Percentiles rank a stretch among this genome's conserved stretches.
Evolutionary conservation across 2,797 vertebrate genomes (phyloP).

Genomic region (Octomys mimax): DNA sequence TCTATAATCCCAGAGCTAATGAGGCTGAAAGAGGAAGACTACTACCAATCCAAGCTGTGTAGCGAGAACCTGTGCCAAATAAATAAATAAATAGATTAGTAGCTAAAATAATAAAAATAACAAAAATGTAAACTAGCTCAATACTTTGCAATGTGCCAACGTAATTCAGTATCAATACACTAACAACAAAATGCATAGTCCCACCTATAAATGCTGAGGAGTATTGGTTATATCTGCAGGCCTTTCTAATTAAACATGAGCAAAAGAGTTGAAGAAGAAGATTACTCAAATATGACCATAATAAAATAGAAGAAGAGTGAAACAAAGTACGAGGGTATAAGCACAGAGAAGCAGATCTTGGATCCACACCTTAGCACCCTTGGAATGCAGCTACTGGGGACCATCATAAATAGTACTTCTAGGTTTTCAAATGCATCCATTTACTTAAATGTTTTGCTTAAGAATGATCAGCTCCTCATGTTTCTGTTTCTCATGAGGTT

Average conservation of each 20-base stretch:
- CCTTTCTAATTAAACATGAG: slow-evolving; percentile 26
- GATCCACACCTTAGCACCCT: too few relatives aligned
- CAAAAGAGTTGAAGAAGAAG: slow-evolving; percentile 8
- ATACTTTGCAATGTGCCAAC: not conserved
- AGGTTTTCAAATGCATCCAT: not conserved
- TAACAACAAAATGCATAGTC: not conserved
- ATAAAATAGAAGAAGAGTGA: not conserved
- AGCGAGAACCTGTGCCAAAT: too few relatives aligned
- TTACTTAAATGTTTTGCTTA: not conserved
- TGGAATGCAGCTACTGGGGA: not conserved
- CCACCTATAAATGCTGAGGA: not conserved
- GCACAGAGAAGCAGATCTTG: not conserved
- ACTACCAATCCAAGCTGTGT: too few relatives aligned
- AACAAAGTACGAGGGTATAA: not conserved
- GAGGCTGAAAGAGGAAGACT: too few relatives aligned
- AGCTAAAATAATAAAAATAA: not conserved
- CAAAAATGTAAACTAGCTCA: not conserved
- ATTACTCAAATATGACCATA: slow-evolving; percentile 18
- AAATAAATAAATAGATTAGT: not conserved
- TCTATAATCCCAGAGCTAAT: too few relatives aligned
- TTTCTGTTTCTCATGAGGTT: not conserved
- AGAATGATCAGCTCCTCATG: not conserved
- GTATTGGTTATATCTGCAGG: not conserved
- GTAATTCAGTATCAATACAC: not conserved
- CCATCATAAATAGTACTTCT: not conserved